These are phyloP conservation scores for Thera obeliscata DNA, from an alignment of 2,888 invertebrate species.

Conservation along the genomic window DNA sequence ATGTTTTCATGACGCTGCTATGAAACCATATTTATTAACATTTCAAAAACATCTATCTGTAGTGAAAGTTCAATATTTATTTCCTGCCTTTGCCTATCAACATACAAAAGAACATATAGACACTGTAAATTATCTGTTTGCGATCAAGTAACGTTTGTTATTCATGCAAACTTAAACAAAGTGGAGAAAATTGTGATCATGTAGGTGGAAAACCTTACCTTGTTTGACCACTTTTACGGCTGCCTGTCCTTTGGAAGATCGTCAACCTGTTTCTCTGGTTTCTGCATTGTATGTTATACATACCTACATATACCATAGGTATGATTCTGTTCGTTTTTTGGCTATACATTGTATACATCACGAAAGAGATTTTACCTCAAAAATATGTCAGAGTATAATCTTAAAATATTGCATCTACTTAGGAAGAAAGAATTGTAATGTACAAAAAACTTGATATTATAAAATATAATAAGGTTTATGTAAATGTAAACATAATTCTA, in stretches of 20 bases:
- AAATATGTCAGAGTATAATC: background rate
- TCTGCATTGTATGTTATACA: constrained; percentile 36
- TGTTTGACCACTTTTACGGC: constrained; percentile 52
- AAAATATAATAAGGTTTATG: no score
- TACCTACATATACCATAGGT: background rate
- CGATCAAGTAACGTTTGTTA: constrained; percentile 37
- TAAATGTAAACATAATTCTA: no score
- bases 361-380: background rate
- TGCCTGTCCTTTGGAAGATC: constrained; percentile 50
- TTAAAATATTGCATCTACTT: background rate
- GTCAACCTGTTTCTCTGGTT: constrained; percentile 51
- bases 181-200: constrained; percentile 47
- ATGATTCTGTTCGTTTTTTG: background rate
- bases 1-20: no score
- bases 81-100: constrained; percentile 35
- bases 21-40: background rate
- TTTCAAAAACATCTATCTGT: constrained; percentile 5
- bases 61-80: constrained; percentile 37
- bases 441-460: no score
- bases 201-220: constrained; percentile 45
- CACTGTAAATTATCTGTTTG: constrained; percentile 36
- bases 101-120: constrained; percentile 33
- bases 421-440: no score
- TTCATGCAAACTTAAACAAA: constrained; percentile 41
- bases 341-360: background rate